Base-by-base conservation (phyloP, 1,140 invertebrate genomes). In the Anastrepha ludens region DNA sequence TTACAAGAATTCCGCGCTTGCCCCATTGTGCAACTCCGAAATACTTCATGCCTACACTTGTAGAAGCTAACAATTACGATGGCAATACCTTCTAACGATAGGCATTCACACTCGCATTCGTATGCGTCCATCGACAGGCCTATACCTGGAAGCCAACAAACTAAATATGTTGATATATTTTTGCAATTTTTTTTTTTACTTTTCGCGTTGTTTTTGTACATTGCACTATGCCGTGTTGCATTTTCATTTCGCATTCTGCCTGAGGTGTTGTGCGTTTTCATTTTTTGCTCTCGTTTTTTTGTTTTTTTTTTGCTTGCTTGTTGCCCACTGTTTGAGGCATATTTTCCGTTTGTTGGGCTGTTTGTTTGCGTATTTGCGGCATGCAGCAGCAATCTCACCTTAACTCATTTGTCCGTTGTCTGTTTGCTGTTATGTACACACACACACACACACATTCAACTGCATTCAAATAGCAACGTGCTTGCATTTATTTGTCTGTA, bases 201-300 rank as follows among this genome's bases (percentile, higher is more conserved):
- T 74, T 67, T 67, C 39, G 39, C 39, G 9, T 64, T 41, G 2
- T 74, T 44, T 62, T 62, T 29, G 17, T 29, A 5, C 47, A 55
- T 81, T 81, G 74, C 44, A 11, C 74, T 29, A n/a, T 81, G 47
- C n/a, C 50, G 20, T 81, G 74, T 58, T 81, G 74, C 47, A 55
- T 81, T 55, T 81, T 81, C 74, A 81, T 55, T 81, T 81, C 20
- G 74, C 47, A 81, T 55, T 81, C 74, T 20, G 74, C 74, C 74
- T 55, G 74, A 81, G 74, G 74, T 81, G 74, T 81, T 81, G 47
- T 81, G 74, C 74, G 47, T 81, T 81, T 81, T 81, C 20, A n/a
- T 81, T 81, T 81, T 50, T 41, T 81, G n/a, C 64, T 2, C n/a
- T 55, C 47, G 17, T n/a, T 20, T 50, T 81, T 70, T 70, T 70